phyloP scores from a whole-genome alignment of 2,888 invertebrate species.

The Hirtodrosophila histrioides region DNA sequence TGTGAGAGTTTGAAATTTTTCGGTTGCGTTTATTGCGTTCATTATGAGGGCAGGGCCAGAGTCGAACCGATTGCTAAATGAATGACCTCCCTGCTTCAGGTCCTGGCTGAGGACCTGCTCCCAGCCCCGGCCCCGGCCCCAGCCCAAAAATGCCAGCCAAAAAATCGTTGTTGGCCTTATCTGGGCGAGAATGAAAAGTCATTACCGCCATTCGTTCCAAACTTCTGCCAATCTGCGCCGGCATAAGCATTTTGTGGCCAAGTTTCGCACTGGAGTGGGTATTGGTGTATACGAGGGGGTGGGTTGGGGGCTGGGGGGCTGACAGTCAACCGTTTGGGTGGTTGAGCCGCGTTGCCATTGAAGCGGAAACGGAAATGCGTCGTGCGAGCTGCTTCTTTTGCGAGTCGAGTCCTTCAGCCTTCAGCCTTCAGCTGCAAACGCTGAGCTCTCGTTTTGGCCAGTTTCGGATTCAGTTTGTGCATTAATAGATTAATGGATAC shows the following conservation, averaged over 20 bases:
- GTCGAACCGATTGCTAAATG: slow-evolving; percentile 59
- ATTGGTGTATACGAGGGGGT: neutral
- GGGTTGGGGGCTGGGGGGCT: neutral
- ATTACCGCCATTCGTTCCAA: slow-evolving; percentile 80
- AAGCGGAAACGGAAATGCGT: slow-evolving; percentile 79
- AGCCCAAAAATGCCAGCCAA: slow-evolving; percentile 27
- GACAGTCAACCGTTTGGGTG: slow-evolving; percentile 31
- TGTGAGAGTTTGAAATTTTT: slow-evolving; percentile 71
- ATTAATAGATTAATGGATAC: slow-evolving; percentile 73
- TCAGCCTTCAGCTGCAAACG: slow-evolving; percentile 9
- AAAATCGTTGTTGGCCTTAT: slow-evolving; percentile 67
- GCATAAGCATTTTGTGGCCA: slow-evolving; percentile 42
- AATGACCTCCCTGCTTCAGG: slow-evolving; percentile 28
- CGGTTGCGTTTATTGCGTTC: slow-evolving; percentile 79
- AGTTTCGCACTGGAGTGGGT: neutral
- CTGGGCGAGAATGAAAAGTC: slow-evolving; percentile 81
- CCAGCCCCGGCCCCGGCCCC: too few relatives aligned
- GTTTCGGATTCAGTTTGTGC: slow-evolving; percentile 28
- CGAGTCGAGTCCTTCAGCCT: slow-evolving; percentile 25
- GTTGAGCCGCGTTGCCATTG: slow-evolving; percentile 57
- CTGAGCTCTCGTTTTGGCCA: neutral
- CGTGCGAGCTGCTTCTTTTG: slow-evolving; percentile 20
- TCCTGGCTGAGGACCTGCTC: slow-evolving; percentile 1
- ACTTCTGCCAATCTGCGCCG: slow-evolving; percentile 49
- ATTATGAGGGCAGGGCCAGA: slow-evolving; percentile 50